These are phyloP conservation scores for Sinocyclocheilus anshuiensis DNA, from an alignment of 2,113 vertebrate species.

Conservation along the genomic window DNA sequence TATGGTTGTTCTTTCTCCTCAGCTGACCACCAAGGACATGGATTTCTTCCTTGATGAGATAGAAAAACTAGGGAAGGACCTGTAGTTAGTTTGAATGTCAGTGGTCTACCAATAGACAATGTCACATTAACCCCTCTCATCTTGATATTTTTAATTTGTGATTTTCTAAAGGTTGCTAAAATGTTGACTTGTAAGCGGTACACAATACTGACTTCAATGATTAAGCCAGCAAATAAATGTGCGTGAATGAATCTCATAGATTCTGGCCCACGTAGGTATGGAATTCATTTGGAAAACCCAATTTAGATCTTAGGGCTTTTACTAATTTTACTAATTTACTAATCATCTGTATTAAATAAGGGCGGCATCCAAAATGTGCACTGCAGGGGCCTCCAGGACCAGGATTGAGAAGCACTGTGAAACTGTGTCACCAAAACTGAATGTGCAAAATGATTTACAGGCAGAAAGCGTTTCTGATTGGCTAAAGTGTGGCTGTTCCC, in stretches of 20 bases:
- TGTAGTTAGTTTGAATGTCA: constrained; percentile 61
- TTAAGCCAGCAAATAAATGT: background rate
- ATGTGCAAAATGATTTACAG: background rate
- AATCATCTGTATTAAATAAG: background rate
- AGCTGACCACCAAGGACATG: constrained; percentile 67
- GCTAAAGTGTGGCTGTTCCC: background rate
- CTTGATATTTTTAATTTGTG: background rate
- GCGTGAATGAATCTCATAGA: constrained; percentile 11
- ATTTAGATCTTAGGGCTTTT: background rate
- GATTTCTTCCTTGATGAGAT: constrained; percentile 83
- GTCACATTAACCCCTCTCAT: background rate
- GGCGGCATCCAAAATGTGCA: background rate
- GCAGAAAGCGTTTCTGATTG: background rate
- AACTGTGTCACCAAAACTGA: background rate
- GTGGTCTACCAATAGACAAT: background rate
- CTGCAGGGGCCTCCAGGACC: background rate
- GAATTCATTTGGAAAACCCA: background rate
- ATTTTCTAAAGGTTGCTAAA: background rate
- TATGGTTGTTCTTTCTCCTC: constrained; percentile 75
- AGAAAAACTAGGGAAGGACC: constrained; percentile 78
- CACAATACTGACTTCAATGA: background rate
- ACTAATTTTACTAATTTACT: background rate
- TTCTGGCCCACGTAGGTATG: background rate
- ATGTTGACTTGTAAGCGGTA: background rate
- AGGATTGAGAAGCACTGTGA: background rate